Percentiles rank a stretch among this genome's conserved stretches.
Conservation (phyloP, 2,113 vertebrate genomes). For the Podocnemis expansa region DNA sequence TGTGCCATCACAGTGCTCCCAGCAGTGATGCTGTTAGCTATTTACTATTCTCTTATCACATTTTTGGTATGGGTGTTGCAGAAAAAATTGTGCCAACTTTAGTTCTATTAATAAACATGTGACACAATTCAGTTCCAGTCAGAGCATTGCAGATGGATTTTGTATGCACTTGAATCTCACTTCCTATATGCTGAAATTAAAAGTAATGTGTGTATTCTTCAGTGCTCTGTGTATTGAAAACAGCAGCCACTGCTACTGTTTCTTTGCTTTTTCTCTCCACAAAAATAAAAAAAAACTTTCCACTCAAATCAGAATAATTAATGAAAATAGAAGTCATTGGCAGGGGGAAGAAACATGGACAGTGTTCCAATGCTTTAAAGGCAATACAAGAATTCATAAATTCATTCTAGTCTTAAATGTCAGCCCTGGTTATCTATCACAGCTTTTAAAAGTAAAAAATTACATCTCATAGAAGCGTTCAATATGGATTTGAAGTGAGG, state of each 20-base stretch:
- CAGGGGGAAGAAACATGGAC: not conserved
- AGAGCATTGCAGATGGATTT: not conserved
- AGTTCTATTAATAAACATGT: not conserved
- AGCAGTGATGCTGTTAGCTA: not conserved
- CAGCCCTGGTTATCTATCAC: not conserved
- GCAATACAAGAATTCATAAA: not conserved
- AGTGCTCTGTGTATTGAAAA: not conserved
- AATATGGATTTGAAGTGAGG: slow-evolving; percentile 1
- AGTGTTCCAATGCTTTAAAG: not conserved
- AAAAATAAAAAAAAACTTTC: not conserved
- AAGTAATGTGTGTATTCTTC: not conserved
- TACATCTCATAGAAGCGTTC: not conserved
- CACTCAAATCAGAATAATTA: not conserved
- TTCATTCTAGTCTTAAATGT: slow-evolving; percentile 1
- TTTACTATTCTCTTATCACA: not conserved
- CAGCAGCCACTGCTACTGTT: not conserved
- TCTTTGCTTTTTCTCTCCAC: not conserved
- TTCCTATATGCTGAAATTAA: not conserved
- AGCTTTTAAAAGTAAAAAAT: not conserved
- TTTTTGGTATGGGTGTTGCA: not conserved
- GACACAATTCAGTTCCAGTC: not conserved
- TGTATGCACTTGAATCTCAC: not conserved
- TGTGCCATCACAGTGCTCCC: not conserved
- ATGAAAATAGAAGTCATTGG: not conserved
- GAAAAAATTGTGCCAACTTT: not conserved